These are phyloP conservation scores for Lepus timidus DNA, from an alignment of 2,113 vertebrate species.

Conservation along the genomic window DNA sequence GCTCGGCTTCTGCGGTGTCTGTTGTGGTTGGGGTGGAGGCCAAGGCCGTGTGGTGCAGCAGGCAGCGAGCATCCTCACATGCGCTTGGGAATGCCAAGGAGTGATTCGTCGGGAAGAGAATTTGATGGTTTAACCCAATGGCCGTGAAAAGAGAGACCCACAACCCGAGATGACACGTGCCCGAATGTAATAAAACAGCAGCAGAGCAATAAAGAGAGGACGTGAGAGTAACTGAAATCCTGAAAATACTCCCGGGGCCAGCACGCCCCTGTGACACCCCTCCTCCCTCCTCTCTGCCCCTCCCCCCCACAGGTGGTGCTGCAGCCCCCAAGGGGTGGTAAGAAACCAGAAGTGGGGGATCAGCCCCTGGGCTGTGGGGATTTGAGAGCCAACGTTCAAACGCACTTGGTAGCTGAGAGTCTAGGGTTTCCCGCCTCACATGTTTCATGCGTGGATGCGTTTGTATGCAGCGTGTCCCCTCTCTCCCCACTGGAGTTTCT, in stretches of 20 bases:
- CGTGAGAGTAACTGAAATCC: not conserved
- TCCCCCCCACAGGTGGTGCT: not conserved
- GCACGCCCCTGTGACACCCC: not conserved
- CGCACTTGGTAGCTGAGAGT: not conserved
- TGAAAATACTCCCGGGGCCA: not conserved
- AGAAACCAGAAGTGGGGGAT: not conserved
- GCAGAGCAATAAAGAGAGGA: not conserved
- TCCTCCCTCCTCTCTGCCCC: not conserved
- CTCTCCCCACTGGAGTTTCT: not conserved
- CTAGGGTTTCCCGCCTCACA: not conserved
- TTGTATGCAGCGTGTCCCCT: not conserved
- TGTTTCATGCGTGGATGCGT: conserved; percentile 42
- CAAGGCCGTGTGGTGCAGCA: not conserved
- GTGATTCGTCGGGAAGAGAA: not conserved
- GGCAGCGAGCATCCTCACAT: not conserved
- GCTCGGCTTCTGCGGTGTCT: not conserved
- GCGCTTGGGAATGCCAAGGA: not conserved
- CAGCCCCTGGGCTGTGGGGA: not conserved
- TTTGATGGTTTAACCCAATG: not conserved
- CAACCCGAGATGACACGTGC: not conserved
- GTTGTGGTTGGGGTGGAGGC: fast-evolving
- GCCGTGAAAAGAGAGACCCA: not conserved
- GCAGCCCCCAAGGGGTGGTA: not conserved
- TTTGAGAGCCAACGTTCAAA: not conserved
- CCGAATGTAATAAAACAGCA: not conserved